Conservation (phyloP, 2,888 invertebrate genomes). For the Chironomus tentans region DNA sequence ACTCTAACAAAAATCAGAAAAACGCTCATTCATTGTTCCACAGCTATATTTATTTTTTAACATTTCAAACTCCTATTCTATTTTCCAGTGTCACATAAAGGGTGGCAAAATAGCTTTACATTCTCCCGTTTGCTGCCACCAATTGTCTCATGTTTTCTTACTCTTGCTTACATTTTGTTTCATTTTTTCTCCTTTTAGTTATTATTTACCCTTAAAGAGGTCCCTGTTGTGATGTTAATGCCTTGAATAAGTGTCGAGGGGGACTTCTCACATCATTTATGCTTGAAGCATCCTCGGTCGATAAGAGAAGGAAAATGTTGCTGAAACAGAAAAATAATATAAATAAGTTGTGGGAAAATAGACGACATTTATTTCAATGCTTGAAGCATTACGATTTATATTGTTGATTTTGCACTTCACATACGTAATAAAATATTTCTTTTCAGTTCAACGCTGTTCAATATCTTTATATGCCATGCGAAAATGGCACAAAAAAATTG, state of each 20-base stretch:
- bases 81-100: neutral
- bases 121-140: neutral
- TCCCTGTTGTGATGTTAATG: neutral
- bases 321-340: neutral
- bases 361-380: neutral
- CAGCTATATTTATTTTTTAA: neutral
- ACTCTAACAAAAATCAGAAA: too few relatives aligned
- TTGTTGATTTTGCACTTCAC: constrained; percentile 5
- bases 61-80: neutral
- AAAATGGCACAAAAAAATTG: neutral
- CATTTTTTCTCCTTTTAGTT: too few relatives aligned
- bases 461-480: neutral
- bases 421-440: neutral
- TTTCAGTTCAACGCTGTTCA: neutral
- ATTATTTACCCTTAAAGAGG: constrained; percentile 1
- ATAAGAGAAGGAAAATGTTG: neutral
- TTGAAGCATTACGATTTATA: neutral
- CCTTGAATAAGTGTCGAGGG: neutral
- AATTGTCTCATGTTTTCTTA: neutral
- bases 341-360: too few relatives aligned
- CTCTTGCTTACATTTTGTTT: neutral
- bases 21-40: neutral
- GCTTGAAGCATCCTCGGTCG: neutral
- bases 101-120: neutral
- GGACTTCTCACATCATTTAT: neutral